Base-by-base conservation (phyloP, 2,888 invertebrate genomes). In the Esperia sulphurella region DNA sequence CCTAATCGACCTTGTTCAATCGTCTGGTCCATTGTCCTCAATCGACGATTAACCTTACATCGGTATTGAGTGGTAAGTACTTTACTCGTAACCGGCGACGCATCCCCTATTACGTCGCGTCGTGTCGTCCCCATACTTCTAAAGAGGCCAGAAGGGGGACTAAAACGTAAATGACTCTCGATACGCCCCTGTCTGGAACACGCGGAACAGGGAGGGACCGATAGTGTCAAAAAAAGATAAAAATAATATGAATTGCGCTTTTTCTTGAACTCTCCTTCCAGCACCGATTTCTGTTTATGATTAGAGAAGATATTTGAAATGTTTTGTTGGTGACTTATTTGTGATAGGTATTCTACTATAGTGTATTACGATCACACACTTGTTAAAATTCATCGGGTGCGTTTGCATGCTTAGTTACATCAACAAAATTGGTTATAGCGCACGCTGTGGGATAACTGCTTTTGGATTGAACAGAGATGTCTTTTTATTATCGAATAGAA, bases 141-240 rank as follows among this genome's bases (percentile, higher is more conserved):
- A 76, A 65, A 75, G 75, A 75, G 79, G 73, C 74, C 77, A 71
- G 62, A 74, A 68, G 62, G 78, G 81, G 76, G 65, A 69, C 68
- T 65, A 62, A 60, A 70, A 63, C 71, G 76, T 72, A 76, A 85
- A 84, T 74, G 79, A 79, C 82, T 75, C 79, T 83, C 76, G 73
- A 81, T 79, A 77, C 84, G 78, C 86, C 86, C 84, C 83, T 83
- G 84, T 83, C 83, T 68, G 72, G 46, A 71, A 67, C 85, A 83
- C 72, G 72, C 79, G 61, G 68, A 70, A 63, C 64, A 69, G 75
- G 80, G 83, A 77, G 84, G 83, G 77, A 57, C 73, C 71, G 89
- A 90, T 89, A 89, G 83, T 86, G 89, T 90, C 90, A 89, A 80
- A 87, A 85, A 83, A 90, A 90, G 88, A 90, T 89, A 90, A 89